These are phyloP conservation scores for Olivierus martensii DNA, from an alignment of 1,140 invertebrate genomes.

Conservation along the genomic window DNA sequence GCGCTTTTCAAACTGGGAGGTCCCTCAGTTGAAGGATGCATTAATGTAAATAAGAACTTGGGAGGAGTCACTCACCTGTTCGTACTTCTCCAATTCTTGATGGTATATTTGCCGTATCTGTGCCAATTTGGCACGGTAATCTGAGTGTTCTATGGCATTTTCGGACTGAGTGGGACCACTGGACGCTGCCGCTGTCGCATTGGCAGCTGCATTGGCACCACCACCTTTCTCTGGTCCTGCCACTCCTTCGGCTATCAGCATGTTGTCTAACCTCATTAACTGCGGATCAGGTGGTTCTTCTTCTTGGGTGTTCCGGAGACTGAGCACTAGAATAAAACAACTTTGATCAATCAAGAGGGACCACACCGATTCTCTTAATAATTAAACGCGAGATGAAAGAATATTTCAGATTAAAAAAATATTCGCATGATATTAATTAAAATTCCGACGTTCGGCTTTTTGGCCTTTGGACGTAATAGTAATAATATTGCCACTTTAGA, in stretches of 20 bases:
- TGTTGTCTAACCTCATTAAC: slow-evolving; percentile 97
- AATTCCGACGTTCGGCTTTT: background rate
- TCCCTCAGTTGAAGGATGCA: too few relatives aligned
- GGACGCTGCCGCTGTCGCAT: slow-evolving; percentile 70
- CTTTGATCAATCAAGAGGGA: slow-evolving; percentile 1
- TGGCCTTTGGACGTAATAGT: background rate
- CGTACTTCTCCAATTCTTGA: slow-evolving; percentile 98
- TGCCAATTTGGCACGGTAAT: slow-evolving; percentile 96
- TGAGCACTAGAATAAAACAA: slow-evolving; percentile 57
- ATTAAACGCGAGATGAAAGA: background rate
- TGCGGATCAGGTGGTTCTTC: slow-evolving; percentile 98
- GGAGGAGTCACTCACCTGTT: slow-evolving; percentile 49
- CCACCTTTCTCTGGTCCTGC: slow-evolving; percentile 95
- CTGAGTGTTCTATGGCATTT: slow-evolving; percentile 96
- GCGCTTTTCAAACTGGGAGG: too few relatives aligned
- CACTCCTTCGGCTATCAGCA: slow-evolving; percentile 98
- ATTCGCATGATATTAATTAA: too few relatives aligned
- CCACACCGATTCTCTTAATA: background rate
- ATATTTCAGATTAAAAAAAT: slow-evolving; percentile 18
- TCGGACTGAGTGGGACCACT: slow-evolving; percentile 55
- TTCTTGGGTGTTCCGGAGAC: slow-evolving; percentile 90
- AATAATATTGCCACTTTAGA: too few relatives aligned
- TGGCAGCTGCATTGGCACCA: slow-evolving; percentile 77
- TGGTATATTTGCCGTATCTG: slow-evolving; percentile 99
- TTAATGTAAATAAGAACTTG: too few relatives aligned